Base-by-base conservation (phyloP, 2,113 vertebrate species). In the Scolopax mira region DNA sequence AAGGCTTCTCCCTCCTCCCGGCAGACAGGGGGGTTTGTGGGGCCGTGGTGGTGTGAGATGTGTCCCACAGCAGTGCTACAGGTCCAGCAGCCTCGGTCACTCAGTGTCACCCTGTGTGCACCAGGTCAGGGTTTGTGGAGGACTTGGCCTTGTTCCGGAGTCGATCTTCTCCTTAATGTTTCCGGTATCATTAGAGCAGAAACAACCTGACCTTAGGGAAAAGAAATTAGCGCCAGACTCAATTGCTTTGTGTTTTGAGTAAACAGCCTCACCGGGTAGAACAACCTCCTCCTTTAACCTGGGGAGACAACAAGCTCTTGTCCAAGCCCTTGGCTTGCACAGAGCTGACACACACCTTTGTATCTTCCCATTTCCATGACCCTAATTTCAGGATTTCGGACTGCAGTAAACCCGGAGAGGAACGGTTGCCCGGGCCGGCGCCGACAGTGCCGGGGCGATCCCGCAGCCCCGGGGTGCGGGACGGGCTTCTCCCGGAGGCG, bases 201-300 rank as follows among this genome's bases (percentile, higher is more conserved):
- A 97, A 97, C 91, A 97, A 94, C 52, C 77, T 95, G 94, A 94
- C 96, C 95, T 77, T 61, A 94, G 93, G 94, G 91, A 86, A 89
- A 90, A 91, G 51, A 95, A 96, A 94, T 93, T 77, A 92, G 88
- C 52, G 8, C 31, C 11, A 11, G 83, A 31, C 61, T 54, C 60
- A 33, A 79, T 83, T 66, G 90, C 93, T 92, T 93, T 93, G 93
- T 96, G 89, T 95, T 95, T 96, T 95, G 91, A 89, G 95, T 96
- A 85, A 97, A 97, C 94, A 95, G 85, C 85, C 85, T 62, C 88
- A 51, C 66, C 6, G 74, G 67, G 80, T 30, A 74, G 93, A 95
- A 89, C 93, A 93, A 85, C 83, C 89, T 79, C 66, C 67, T 79
- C 64, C 14, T 86, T 88, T 48, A 92, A 79, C 79, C 74, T 19